These are phyloP conservation scores for Chesias legatella DNA, from an alignment of 2,888 invertebrate genomes.

Conservation along the genomic window DNA sequence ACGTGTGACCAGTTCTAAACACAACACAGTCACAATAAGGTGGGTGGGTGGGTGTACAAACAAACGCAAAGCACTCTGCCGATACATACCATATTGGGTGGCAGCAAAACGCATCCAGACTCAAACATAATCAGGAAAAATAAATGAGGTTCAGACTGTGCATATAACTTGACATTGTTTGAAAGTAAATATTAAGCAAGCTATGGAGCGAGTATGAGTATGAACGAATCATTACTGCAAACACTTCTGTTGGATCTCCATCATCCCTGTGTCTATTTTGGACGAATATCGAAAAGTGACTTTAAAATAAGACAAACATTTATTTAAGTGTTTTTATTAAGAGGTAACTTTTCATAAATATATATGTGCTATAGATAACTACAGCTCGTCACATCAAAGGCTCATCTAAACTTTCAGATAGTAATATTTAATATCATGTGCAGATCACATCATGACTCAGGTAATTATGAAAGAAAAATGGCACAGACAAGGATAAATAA, in stretches of 20 bases:
- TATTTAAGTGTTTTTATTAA: no score
- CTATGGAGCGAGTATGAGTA: not conserved
- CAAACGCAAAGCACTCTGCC: conserved; percentile 20
- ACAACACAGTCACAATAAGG: conserved; percentile 15
- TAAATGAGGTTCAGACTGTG: conserved; percentile 35
- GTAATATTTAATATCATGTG: no score
- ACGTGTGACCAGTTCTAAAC: not conserved
- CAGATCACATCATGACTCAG: no score
- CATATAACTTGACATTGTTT: not conserved
- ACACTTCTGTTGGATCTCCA: not conserved
- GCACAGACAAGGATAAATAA: no score
- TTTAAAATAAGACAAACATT: no score
- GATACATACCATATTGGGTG: conserved; percentile 54
- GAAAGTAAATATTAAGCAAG: conserved; percentile 5
- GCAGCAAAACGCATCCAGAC: conserved; percentile 46
- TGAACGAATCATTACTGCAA: no score
- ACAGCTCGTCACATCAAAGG: no score
- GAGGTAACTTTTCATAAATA: no score
- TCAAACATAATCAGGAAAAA: conserved; percentile 52
- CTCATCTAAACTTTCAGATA: no score
- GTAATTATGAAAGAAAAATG: no score
- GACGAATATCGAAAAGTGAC: not conserved
- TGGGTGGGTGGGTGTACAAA: not conserved
- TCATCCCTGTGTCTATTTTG: not conserved
- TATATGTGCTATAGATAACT: no score